Conservation (phyloP, 2,797 vertebrate species). For the Pseudochirops corinnae region DNA sequence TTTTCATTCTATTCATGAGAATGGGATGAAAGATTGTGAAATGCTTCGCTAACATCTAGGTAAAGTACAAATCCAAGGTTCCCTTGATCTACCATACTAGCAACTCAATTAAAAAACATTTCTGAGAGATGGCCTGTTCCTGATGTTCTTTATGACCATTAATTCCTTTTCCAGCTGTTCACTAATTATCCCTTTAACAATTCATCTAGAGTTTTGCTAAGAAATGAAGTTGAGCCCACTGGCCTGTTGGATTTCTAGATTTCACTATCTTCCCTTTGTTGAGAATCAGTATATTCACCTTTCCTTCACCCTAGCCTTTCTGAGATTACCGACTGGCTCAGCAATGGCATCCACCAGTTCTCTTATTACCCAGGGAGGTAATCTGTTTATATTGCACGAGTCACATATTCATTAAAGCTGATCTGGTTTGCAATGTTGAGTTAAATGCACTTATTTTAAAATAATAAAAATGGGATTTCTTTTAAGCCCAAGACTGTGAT, state of each 20-base stretch:
- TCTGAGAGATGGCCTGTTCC: background rate
- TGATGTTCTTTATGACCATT: background rate
- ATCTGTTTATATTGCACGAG: background rate
- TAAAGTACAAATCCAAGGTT: background rate
- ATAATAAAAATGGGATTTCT: slow-evolving; percentile 5
- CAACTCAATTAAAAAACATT: background rate
- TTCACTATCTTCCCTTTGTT: background rate
- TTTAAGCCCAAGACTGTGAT: background rate
- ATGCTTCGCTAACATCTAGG: background rate
- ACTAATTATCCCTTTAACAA: background rate
- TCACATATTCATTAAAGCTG: background rate
- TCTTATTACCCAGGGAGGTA: background rate
- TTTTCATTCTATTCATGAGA: background rate
- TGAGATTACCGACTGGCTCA: background rate
- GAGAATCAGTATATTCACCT: background rate
- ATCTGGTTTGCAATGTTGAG: background rate
- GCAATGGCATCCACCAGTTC: background rate
- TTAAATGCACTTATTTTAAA: background rate
- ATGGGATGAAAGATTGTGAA: background rate
- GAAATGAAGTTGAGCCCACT: background rate
- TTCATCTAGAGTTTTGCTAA: background rate
- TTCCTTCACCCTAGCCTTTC: background rate
- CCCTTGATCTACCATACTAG: background rate
- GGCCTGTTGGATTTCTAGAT: background rate
- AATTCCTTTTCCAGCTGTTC: background rate